These are phyloP conservation scores for Sakesphorus luctuosus DNA, from an alignment of 2,113 vertebrate genomes.

Conservation along the genomic window DNA sequence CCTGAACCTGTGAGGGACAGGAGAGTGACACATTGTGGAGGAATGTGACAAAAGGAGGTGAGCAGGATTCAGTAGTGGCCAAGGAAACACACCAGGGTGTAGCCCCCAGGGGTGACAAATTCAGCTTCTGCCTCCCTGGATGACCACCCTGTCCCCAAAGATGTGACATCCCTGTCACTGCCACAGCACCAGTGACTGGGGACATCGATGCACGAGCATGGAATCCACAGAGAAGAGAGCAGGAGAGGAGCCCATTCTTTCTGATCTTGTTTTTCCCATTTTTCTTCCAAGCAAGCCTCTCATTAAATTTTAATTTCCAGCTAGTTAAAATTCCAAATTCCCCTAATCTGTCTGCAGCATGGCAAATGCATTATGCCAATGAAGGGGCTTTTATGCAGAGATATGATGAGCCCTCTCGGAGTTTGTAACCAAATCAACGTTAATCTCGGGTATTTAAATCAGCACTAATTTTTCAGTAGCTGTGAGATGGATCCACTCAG, in stretches of 20 bases:
- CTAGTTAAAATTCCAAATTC: constrained; percentile 55
- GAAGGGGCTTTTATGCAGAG: constrained; percentile 34
- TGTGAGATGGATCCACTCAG: not conserved
- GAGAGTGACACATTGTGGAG: not conserved
- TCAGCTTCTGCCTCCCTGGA: not conserved
- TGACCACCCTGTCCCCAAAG: not conserved
- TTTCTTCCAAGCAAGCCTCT: not conserved
- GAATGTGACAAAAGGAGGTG: not conserved
- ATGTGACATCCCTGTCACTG: not conserved
- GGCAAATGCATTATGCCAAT: constrained; percentile 44
- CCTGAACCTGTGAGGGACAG: not conserved
- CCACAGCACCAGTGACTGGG: rapidly evolving
- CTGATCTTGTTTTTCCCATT: not conserved
- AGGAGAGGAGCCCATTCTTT: not conserved
- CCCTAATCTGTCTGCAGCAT: constrained; percentile 34
- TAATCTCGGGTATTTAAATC: constrained; percentile 25
- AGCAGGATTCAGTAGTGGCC: not conserved
- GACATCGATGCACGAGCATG: not conserved
- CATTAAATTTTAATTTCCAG: constrained; percentile 63
- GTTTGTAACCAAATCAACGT: constrained; percentile 30
- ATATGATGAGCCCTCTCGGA: not conserved
- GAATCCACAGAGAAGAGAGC: not conserved
- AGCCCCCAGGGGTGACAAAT: not conserved
- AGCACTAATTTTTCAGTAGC: not conserved
- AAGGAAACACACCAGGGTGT: not conserved